Evolutionary conservation across 2,113 vertebrate species (phyloP), one percentile per base, ranked within the genome.

Genomic region (Polyodon spathula): DNA sequence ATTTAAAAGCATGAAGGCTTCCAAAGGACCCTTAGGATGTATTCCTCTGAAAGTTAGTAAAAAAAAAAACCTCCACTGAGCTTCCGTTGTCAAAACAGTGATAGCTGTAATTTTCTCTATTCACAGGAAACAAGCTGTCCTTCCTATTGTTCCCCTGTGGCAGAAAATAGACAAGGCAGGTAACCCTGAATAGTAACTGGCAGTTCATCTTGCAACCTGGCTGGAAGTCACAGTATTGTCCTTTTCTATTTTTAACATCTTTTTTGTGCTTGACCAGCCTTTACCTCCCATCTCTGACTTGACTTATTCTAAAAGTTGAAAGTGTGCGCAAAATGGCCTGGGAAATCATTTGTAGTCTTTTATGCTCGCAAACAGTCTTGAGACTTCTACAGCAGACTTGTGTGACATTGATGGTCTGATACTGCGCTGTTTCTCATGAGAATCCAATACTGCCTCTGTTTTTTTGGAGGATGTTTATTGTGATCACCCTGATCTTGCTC

Each of bases 401-500:
- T 43, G 66, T 83, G 84, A 86, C 63, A 61, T 69, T 71, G 70
- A 76, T 68, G 62, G 61, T 59, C 75, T 50, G 1, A 66, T 43
- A 60, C 54, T 16, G 60, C 11, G 10, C 55, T 76, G 71, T 88
- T 91, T 91, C 90, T 86, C 88, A 74, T 90, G 90, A 90, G 91
- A 90, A 87, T 81, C 74, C 63, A 15, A 65, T 3, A 63, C 59
- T n/a, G n/a, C n/a, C n/a, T n/a, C 64, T 54, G 57, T 59, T 56
- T 63, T 8, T 16, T 43, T 0, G 0, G 10, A 57, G 38, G 66
- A 46, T 66, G 44, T 67, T 68, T 44, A 56, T 43, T 44, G 61
- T 56, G 58, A 52, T 48, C 52, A 50, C 56, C 40, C 42, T 54
- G 59, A 60, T 65, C 62, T 62, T 56, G 59, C 38, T 38, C 43